Conservation (phyloP, 2,888 invertebrate genomes). For the Nezara viridula region DNA sequence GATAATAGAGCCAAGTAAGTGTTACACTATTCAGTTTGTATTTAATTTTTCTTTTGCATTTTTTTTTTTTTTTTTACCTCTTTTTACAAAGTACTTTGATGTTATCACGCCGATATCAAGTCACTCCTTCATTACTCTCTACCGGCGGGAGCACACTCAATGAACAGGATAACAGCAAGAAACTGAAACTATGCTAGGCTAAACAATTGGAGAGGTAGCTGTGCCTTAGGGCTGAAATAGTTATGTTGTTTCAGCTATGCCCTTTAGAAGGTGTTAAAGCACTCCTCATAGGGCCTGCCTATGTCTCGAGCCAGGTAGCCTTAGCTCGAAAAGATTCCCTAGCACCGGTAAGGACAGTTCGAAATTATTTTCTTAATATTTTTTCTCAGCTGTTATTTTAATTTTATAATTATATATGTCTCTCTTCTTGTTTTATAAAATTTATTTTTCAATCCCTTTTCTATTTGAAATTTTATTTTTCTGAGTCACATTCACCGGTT, state of each 20-base stretch:
- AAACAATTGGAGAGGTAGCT: conserved; percentile 8
- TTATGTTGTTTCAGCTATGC: conserved; percentile 64
- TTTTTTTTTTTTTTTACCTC: background rate
- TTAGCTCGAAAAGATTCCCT: conserved; percentile 63
- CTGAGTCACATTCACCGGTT: conserved; percentile 1
- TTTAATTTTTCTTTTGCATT: background rate
- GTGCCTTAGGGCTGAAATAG: conserved; percentile 25
- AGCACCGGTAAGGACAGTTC: conserved; percentile 63
- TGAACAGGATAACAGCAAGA: background rate
- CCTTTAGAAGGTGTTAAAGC: conserved; percentile 65
- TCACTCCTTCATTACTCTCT: background rate
- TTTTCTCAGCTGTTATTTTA: conserved; percentile 47
- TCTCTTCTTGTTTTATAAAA: background rate
- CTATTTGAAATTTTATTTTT: conserved; percentile 25
- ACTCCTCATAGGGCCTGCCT: conserved; percentile 65
- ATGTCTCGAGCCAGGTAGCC: conserved; percentile 64
- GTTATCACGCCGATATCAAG: background rate
- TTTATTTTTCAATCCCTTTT: background rate
- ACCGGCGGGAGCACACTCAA: background rate
- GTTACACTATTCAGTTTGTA: conserved; percentile 6
- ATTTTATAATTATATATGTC: background rate
- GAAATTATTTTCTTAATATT: background rate
- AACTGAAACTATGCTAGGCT: background rate
- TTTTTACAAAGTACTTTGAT: background rate
- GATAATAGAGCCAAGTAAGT: conserved; percentile 21